These are phyloP conservation scores for Tachyglossus aculeatus DNA, from an alignment of 2,797 vertebrate species.

Conservation along the genomic window DNA sequence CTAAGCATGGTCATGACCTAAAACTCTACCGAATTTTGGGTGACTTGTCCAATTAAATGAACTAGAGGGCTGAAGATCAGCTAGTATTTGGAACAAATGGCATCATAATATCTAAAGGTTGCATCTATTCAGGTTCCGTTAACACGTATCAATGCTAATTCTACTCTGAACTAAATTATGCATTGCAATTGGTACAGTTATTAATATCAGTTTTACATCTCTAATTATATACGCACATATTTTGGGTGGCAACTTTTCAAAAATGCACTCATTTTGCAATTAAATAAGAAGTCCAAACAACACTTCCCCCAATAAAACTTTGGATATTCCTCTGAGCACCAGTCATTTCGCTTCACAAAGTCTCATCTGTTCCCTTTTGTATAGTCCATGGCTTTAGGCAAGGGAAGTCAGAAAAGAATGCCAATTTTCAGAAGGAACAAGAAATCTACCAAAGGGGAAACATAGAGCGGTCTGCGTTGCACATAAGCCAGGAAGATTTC, in stretches of 20 bases:
- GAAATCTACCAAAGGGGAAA: too few relatives aligned
- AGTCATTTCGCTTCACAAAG: neutral
- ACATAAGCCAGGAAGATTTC: too few relatives aligned
- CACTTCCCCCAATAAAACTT: neutral
- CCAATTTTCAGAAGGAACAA: too few relatives aligned
- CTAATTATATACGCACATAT: constrained; percentile 44
- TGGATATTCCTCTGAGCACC: neutral
- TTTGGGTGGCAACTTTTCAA: constrained; percentile 30
- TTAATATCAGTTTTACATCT: constrained; percentile 32
- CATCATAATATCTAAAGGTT: constrained; percentile 34
- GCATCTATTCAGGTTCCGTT: constrained; percentile 22
- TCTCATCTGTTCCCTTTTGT: too few relatives aligned
- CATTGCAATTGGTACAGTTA: constrained; percentile 10
- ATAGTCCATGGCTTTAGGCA: too few relatives aligned
- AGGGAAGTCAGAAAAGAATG: too few relatives aligned
- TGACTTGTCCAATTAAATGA: constrained; percentile 57
- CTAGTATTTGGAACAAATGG: constrained; percentile 62
- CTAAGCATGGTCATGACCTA: constrained; percentile 59
- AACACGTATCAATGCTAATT: constrained; percentile 23
- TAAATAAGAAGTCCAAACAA: neutral
- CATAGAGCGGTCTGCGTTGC: too few relatives aligned
- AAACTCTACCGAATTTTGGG: constrained; percentile 18
- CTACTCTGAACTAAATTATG: constrained; percentile 16
- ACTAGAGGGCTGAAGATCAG: constrained; percentile 54
- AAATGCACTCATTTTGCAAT: constrained; percentile 39